A percentile compares a stretch with the other conserved stretches of the same genome.
Evolutionary conservation across 2,797 vertebrate genomes (phyloP).

Genomic region (Arrhamphus sclerolepis): DNA sequence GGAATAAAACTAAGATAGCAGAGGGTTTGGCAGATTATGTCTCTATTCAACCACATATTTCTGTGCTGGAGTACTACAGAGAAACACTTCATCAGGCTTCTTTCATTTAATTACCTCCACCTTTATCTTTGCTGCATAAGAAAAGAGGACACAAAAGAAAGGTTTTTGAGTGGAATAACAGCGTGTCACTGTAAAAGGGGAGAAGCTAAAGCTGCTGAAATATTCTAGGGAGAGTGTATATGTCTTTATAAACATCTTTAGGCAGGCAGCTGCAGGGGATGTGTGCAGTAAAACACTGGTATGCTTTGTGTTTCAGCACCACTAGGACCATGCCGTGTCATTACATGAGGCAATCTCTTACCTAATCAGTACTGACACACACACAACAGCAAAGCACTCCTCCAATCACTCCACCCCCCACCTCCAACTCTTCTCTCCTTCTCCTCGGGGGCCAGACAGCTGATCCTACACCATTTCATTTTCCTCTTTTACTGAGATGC

Average conservation of each 20-base stretch:
- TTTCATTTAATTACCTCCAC: conserved; percentile 70
- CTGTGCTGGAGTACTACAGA: conserved; percentile 43
- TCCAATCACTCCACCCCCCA: conserved; percentile 20
- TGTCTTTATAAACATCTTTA: conserved; percentile 72
- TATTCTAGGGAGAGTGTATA: conserved; percentile 50
- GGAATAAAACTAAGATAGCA: conserved; percentile 34
- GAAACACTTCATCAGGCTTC: conserved; percentile 53
- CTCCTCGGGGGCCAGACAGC: conserved; percentile 78
- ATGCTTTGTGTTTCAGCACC: conserved; percentile 76
- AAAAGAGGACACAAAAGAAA: conserved; percentile 24
- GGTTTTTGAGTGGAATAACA: conserved; percentile 21
- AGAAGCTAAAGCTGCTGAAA: conserved; percentile 57
- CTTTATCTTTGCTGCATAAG: conserved; percentile 50
- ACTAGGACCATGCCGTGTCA: conserved; percentile 80
- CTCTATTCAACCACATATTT: conserved; percentile 39
- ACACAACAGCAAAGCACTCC: conserved; percentile 55
- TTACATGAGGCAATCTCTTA: conserved; percentile 85
- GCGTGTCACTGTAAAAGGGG: conserved; percentile 13
- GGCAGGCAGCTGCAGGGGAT: conserved; percentile 67
- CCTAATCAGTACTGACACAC: conserved; percentile 82
- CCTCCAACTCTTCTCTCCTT: conserved; percentile 40
- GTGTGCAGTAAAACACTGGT: conserved; percentile 74
- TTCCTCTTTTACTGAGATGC: conserved; percentile 72
- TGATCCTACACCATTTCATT: conserved; percentile 83
- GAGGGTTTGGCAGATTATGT: conserved; percentile 24